Conservation (phyloP, 2,797 vertebrate genomes). For the Gobio occitaniae region DNA sequence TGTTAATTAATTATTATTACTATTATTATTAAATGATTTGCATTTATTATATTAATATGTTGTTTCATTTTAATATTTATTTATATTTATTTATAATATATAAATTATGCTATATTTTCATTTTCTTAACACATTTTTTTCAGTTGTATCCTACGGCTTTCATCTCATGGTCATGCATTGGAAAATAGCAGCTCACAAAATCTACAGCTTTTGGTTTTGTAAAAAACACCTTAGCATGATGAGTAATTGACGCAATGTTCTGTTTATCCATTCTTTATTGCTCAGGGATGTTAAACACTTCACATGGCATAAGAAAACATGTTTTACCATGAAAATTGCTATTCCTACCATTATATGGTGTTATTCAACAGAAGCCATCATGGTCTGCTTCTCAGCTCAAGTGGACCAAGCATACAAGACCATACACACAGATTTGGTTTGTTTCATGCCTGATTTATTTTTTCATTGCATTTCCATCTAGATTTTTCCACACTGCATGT, state of each 20-base stretch:
- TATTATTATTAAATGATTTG: background rate
- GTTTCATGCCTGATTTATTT: constrained; percentile 19
- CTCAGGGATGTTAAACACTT: constrained; percentile 26
- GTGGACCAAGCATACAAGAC: background rate
- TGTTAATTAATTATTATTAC: background rate
- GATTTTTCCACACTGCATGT: background rate
- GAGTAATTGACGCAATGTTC: constrained; percentile 5
- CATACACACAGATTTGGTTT: background rate
- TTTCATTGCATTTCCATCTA: constrained; percentile 1
- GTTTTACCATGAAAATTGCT: background rate
- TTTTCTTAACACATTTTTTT: background rate
- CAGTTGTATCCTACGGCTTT: background rate
- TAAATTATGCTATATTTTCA: background rate
- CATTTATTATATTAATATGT: background rate
- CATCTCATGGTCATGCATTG: background rate
- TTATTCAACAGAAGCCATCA: background rate
- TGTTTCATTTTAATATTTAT: background rate
- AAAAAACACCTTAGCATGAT: background rate
- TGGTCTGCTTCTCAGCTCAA: constrained; percentile 28
- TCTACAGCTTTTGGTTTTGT: constrained; percentile 4
- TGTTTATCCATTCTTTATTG: background rate
- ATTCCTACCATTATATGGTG: constrained; percentile 17
- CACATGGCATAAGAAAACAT: constrained; percentile 9
- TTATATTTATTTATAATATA: background rate
- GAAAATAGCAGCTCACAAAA: constrained; percentile 12